Evolutionary conservation across 2,113 vertebrate genomes (phyloP), one percentile per base, ranked within the genome.

Genomic region (Mola mola): DNA sequence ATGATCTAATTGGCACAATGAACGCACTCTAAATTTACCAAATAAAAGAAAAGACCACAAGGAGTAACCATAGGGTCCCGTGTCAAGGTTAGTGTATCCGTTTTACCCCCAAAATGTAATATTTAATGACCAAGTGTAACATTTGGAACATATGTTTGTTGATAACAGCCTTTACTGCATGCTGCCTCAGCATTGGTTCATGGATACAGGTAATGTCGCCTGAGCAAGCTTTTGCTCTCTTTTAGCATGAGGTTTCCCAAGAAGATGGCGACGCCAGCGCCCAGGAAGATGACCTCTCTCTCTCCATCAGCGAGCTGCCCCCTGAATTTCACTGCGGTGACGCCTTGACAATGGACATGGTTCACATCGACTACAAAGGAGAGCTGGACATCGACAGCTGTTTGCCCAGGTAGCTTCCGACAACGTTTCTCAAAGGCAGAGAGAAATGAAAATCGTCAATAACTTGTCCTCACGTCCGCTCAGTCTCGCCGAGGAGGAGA

Each of bases 401-500:
- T 40, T 86, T 95, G 40, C 83, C 94, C 38, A 95, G 95, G 97
- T 97, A 88, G 7, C n/a, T 4, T 6, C 22, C 29, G 10, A 31
- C 24, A 38, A 1, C 11, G n/a, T 41, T 29, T 13, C 19, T 55
- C 41, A 17, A 40, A 6, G 5, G 4, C 2, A 19, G 15, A 34
- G 11, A 34, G 33, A 15, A 26, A 17, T 8, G 5, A 29, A 31
- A 10, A 9, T 42, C 6, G 19, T 66, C 59, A 19, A 34, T 55
- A 40, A 40, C 9, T 2, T 4, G 29, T 4, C 8, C 51, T 33
- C 11, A 1, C 76, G 62, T 66, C 19, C 20, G 1, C 43, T 42
- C 84, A 95, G 94, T 78, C 93, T 94, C 48, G 88, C 90, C 12
- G 95, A 97, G 24, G 94, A 89, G 4, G 94, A 96, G 69, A 90